Evolutionary conservation across 1,140 invertebrate genomes (phyloP).

Genomic region (Leptinotarsa texana): DNA sequence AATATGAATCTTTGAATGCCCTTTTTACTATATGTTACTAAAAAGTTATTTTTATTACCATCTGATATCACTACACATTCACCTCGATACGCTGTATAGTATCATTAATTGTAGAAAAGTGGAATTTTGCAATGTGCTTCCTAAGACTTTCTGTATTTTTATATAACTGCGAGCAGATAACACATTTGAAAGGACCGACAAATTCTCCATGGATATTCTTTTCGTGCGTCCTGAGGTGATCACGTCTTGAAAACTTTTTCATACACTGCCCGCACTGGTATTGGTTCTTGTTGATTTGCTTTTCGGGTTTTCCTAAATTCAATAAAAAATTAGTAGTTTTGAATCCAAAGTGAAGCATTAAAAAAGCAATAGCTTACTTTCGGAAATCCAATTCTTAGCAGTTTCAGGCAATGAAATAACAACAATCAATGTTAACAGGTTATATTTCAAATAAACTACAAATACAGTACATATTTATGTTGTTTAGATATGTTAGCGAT

Average conservation of each 20-base stretch:
- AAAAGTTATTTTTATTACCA: too few relatives aligned
- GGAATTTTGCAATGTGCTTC: conserved; percentile 56
- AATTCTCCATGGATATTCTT: conserved; percentile 57
- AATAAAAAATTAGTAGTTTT: conserved; percentile 30
- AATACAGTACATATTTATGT: background rate
- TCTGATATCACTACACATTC: conserved; percentile 25
- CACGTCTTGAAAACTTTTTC: conserved; percentile 54
- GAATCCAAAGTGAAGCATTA: conserved; percentile 46
- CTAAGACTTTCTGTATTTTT: conserved; percentile 56
- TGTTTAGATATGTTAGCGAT: background rate
- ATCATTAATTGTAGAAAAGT: conserved; percentile 43
- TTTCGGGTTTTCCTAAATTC: conserved; percentile 26
- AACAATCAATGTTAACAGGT: background rate
- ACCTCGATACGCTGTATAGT: conserved; percentile 35
- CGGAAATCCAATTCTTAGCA: background rate
- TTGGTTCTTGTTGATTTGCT: conserved; percentile 34
- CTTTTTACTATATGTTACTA: too few relatives aligned
- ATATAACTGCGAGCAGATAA: conserved; percentile 53
- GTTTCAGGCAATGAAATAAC: conserved; percentile 1
- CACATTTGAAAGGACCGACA: conserved; percentile 54
- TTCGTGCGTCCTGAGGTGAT: conserved; percentile 55
- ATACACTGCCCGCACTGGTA: conserved; percentile 53
- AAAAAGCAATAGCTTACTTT: conserved; percentile 34
- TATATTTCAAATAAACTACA: conserved; percentile 4
- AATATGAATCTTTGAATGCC: too few relatives aligned